Evolutionary conservation across 2,797 vertebrate genomes (phyloP), one percentile per base, ranked within the genome.

Genomic region (Rhabdomys pumilio): DNA sequence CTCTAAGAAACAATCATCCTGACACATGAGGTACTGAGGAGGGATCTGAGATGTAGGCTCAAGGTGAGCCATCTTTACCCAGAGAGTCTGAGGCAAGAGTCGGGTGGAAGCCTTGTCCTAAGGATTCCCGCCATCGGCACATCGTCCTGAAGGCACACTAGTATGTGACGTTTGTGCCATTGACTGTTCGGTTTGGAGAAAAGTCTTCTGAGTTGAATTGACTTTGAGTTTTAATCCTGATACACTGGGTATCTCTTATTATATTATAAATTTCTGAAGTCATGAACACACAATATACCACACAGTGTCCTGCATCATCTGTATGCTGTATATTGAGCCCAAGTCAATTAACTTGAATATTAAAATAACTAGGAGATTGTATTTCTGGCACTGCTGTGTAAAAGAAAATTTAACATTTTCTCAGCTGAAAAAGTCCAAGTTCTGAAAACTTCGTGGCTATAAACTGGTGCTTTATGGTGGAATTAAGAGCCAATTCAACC

Each of bases 401-500:
- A 95, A 88, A 86, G 65, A 85, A 96, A 96, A 75, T 92, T 96
- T 95, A 88, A 96, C 44, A 44, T 85, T 93, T 96, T 97, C 67
- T 41, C 72, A 75, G 57, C 47, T 76, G 91, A 95, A 97, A 89
- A 69, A 96, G 59, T 80, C 79, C 93, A 96, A 93, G 85, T 73
- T 44, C 75, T 95, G 95, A 96, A 96, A 97, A 97, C 96, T 85
- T 65, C 81, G 85, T 67, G 79, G 73, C 85, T 90, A 92, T 96
- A 79, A 98, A 93, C 17, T 47, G 79, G 80, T 65, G 85, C 92
- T 97, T 97, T 88, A 94, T 24, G 55, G 53, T 90, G 94, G 95
- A 97, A 97, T 96, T 96, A 96, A 95, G 75, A 87, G 59, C 72
- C 72, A 97, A 85, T 93, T 97, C 91, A 94, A 92, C 91, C 91